These are phyloP conservation scores for Ophion ellenae DNA, from an alignment of 2,888 invertebrate genomes.

Conservation along the genomic window DNA sequence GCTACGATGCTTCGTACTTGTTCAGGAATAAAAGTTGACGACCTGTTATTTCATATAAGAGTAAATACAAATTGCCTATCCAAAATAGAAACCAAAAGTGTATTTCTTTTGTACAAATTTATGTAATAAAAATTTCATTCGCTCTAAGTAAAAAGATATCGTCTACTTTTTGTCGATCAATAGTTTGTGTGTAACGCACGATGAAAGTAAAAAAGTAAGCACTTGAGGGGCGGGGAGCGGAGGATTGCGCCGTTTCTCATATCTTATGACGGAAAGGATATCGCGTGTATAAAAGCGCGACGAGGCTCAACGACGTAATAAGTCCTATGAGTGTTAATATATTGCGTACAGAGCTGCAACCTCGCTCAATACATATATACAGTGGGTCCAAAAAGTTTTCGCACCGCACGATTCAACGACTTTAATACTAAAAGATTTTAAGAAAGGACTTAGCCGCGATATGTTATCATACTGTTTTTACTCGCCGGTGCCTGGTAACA, in stretches of 20 bases:
- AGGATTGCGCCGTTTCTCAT: background rate
- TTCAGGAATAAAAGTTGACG: background rate
- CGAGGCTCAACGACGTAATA: background rate
- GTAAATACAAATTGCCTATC: background rate
- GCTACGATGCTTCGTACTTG: background rate
- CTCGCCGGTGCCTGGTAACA: too few relatives aligned
- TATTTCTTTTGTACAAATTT: background rate
- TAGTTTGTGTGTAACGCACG: too few relatives aligned
- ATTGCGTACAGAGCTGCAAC: conserved; percentile 7
- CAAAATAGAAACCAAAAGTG: background rate
- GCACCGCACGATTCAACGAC: too few relatives aligned
- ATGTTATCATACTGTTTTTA: too few relatives aligned
- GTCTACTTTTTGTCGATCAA: background rate
- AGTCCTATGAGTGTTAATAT: conserved; percentile 4
- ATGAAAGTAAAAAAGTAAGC: background rate
- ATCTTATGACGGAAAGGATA: background rate
- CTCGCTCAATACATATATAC: background rate
- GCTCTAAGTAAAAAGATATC: background rate
- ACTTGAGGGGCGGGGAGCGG: background rate
- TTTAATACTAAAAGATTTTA: too few relatives aligned
- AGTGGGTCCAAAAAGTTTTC: too few relatives aligned
- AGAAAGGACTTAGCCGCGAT: too few relatives aligned
- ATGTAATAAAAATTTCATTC: background rate
- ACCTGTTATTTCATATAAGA: background rate
- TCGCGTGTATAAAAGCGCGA: background rate